These are phyloP conservation scores for Ciconia stormi DNA, from an alignment of 2,113 vertebrate species.

Conservation along the genomic window DNA sequence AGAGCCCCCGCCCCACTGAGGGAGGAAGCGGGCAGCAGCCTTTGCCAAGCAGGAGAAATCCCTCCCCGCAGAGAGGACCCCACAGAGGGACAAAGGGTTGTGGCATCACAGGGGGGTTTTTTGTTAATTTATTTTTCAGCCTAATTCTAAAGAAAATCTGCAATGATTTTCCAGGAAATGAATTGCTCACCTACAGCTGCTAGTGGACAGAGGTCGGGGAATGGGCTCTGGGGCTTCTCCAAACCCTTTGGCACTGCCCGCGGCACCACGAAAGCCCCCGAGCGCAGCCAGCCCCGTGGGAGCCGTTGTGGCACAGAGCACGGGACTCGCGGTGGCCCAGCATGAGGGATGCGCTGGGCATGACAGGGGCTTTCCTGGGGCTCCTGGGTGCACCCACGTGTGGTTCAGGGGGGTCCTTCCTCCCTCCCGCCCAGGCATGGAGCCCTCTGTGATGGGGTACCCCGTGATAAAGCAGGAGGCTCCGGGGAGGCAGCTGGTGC, in stretches of 20 bases:
- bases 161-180: background rate
- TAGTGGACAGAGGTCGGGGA: accelerated
- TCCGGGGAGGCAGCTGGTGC: background rate
- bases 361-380: accelerated
- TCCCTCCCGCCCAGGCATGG: background rate
- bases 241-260: background rate
- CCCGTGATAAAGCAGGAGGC: accelerated
- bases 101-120: background rate
- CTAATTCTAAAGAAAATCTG: background rate
- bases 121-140: background rate
- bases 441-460: background rate
- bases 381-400: background rate
- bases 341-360: accelerated
- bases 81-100: background rate
- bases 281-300: accelerated
- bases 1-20: accelerated
- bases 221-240: background rate
- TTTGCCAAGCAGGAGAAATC: accelerated
- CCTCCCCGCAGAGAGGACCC: accelerated
- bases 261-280: accelerated
- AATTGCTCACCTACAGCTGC: accelerated
- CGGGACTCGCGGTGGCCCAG: accelerated
- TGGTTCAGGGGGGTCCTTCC: background rate
- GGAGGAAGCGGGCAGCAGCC: background rate
- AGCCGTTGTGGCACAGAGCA: accelerated